Percentiles rank a stretch among this genome's conserved stretches.
Conservation (phyloP, 2,797 vertebrate species). For the Hipposideros larvatus region DNA sequence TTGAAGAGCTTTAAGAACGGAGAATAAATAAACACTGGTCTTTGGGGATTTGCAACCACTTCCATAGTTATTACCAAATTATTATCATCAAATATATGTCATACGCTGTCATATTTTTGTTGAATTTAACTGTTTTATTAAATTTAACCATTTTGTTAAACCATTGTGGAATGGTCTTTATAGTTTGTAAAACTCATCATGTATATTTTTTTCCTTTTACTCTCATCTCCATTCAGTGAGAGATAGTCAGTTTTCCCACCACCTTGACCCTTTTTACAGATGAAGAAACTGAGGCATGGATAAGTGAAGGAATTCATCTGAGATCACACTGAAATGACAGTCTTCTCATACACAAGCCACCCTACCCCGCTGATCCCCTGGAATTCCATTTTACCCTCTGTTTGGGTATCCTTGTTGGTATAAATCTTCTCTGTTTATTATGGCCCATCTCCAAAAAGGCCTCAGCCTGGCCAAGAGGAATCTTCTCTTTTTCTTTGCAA, state of each 20-base stretch:
- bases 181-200: background rate
- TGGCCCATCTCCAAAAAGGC: slow-evolving; percentile 59
- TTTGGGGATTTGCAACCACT: background rate
- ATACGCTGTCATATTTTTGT: background rate
- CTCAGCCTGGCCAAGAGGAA: slow-evolving; percentile 53
- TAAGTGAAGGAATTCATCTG: background rate
- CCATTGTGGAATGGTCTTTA: background rate
- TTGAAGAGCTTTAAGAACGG: background rate
- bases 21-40: background rate
- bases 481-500: slow-evolving; percentile 66
- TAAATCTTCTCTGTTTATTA: slow-evolving; percentile 37
- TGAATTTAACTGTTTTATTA: background rate
- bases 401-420: background rate
- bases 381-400: background rate
- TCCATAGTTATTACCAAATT: background rate
- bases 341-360: background rate
- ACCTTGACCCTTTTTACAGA: background rate
- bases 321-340: background rate
- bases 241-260: background rate
- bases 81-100: background rate
- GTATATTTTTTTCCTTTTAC: background rate
- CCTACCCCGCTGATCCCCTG: background rate
- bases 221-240: background rate
- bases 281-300: slow-evolving; percentile 1
- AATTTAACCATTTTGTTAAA: background rate